Percentiles rank a stretch among this genome's conserved stretches.
phyloP scores from a whole-genome alignment of 2,888 invertebrate species.

The Micoletzkya japonica region DNA sequence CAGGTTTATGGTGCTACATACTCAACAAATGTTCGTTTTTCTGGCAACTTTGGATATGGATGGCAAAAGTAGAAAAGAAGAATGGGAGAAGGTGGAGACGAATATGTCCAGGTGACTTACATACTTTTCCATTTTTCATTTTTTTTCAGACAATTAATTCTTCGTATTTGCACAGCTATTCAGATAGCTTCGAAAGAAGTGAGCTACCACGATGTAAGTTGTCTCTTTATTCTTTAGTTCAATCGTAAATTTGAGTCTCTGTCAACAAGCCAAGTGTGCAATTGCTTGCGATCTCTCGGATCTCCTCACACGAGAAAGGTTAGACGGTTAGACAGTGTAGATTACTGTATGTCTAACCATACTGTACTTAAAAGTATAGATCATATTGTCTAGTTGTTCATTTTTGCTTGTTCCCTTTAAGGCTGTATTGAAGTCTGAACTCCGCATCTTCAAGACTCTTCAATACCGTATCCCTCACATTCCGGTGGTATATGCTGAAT shows the following conservation, averaged over 20 bases:
- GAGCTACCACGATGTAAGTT: constrained; percentile 64
- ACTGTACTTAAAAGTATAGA: neutral
- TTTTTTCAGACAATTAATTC: constrained; percentile 63
- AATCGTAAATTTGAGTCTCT: constrained; percentile 15
- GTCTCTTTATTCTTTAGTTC: neutral
- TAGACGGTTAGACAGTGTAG: no score
- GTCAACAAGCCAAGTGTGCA: constrained; percentile 18
- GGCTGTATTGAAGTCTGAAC: constrained; percentile 24
- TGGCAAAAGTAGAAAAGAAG: constrained; percentile 32
- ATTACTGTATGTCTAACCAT: no score
- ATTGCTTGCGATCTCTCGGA: constrained; percentile 20
- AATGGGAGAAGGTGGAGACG: constrained; percentile 55
- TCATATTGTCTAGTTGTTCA: neutral
- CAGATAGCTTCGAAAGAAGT: constrained; percentile 67
- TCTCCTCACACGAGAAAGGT: constrained; percentile 21
- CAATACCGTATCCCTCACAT: neutral
- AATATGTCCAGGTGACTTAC: constrained; percentile 39
- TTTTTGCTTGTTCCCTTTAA: neutral
- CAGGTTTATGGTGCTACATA: constrained; percentile 47
- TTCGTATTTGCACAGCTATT: constrained; percentile 65
- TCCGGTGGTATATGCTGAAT: constrained; percentile 24
- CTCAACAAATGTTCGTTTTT: constrained; percentile 33
- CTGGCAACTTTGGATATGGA: constrained; percentile 32
- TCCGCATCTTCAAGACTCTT: constrained; percentile 19
- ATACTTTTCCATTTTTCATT: neutral